phyloP scores from a whole-genome alignment of 2,888 invertebrate genomes.

The Agrochola circellaris region DNA sequence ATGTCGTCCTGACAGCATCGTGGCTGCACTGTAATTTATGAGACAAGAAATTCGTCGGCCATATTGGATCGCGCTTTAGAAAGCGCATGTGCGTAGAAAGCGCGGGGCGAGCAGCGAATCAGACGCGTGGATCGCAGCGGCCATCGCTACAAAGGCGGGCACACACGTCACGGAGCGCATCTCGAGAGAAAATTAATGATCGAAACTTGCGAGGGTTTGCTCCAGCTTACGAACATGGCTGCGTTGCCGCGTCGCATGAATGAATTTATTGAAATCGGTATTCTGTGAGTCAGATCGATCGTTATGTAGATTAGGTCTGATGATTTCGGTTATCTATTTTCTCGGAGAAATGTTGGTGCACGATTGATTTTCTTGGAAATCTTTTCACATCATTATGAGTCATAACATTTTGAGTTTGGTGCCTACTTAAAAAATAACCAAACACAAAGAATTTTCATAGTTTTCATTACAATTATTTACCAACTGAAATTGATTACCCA shows the following conservation, averaged over 20 bases:
- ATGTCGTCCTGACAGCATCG: conserved; percentile 14
- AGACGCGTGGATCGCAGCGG: conserved; percentile 71
- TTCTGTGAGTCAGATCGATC: conserved; percentile 4
- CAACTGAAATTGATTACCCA: not conserved
- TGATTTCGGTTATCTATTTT: not conserved
- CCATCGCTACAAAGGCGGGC: conserved; percentile 85
- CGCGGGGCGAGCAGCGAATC: conserved; percentile 78
- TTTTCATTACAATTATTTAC: not conserved
- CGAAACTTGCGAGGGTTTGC: conserved; percentile 42
- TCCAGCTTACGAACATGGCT: conserved; percentile 45
- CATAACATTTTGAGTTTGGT: not conserved
- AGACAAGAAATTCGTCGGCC: conserved; percentile 67
- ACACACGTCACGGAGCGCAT: conserved; percentile 63
- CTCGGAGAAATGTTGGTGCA: not conserved
- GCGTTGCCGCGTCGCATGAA: conserved; percentile 20
- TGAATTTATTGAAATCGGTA: conserved; percentile 15
- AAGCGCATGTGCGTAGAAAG: conserved; percentile 83
- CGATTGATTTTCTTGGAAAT: not conserved
- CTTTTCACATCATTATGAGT: not conserved
- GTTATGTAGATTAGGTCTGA: not conserved
- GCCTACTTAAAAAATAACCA: not conserved
- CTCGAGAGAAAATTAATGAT: conserved; percentile 72
- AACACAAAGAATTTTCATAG: not conserved
- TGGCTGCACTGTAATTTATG: conserved; percentile 43
- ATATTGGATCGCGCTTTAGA: conserved; percentile 75